phyloP scores from a whole-genome alignment of 2,113 vertebrate genomes.

The Semnornis frantzii region DNA sequence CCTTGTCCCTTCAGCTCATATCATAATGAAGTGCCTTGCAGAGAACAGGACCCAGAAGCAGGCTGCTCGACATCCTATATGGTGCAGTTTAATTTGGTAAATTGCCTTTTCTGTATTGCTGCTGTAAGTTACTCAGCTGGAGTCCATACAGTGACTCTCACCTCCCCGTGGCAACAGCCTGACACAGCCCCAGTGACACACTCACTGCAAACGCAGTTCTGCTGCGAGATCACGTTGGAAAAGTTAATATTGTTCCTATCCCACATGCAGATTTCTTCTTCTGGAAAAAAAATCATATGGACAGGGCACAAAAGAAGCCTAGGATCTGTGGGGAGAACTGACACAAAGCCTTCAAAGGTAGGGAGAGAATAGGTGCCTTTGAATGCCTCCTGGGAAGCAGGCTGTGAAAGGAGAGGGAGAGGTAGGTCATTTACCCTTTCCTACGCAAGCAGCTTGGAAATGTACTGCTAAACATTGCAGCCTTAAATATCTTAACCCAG shows the following conservation, averaged over 20 bases:
- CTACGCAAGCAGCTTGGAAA: background rate
- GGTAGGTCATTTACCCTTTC: slow-evolving; percentile 39
- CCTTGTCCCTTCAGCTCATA: slow-evolving; percentile 33
- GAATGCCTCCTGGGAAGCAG: background rate
- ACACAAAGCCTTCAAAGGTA: slow-evolving; percentile 49
- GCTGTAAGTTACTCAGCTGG: slow-evolving; percentile 3
- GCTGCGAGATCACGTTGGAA: background rate
- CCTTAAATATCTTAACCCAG: slow-evolving; percentile 40
- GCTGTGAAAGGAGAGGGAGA: slow-evolving; percentile 8
- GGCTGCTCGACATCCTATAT: slow-evolving; percentile 28
- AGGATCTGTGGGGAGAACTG: background rate
- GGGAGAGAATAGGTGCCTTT: background rate
- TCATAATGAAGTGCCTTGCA: slow-evolving; percentile 28
- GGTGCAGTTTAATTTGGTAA: slow-evolving; percentile 63
- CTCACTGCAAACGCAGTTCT: background rate
- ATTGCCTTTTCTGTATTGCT: slow-evolving; percentile 19
- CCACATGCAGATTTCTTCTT: slow-evolving; percentile 24
- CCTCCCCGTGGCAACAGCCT: background rate
- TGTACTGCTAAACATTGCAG: background rate
- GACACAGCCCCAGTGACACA: background rate
- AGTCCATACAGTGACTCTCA: background rate
- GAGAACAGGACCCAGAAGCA: slow-evolving; percentile 20
- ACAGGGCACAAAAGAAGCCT: slow-evolving; percentile 13
- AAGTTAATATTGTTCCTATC: slow-evolving; percentile 15
- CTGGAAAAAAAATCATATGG: background rate